These are phyloP conservation scores for Pocillopora damicornis DNA, from an alignment of 64 coral and sea anemone species.

Conservation along the genomic window DNA sequence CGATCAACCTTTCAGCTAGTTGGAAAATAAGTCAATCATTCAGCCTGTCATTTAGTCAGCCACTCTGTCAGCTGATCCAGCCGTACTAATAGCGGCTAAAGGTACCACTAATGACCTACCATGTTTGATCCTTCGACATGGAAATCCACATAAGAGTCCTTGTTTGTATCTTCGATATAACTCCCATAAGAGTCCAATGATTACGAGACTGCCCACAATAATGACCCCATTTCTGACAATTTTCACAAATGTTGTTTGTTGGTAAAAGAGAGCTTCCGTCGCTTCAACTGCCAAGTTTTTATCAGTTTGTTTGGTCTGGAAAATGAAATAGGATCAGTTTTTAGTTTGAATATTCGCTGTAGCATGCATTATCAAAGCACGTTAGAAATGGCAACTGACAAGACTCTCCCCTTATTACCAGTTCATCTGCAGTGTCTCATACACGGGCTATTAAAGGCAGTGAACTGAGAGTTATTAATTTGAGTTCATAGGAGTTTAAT, in stretches of 20 bases:
- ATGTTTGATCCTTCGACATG: conserved; percentile 49
- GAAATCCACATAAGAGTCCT: no score
- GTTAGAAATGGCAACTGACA: no score
- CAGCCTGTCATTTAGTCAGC: neutral
- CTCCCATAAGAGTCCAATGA: conserved; percentile 82
- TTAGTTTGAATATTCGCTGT: no score
- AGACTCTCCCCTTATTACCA: no score
- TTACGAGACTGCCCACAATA: conserved; percentile 39
- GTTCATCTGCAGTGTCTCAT: no score
- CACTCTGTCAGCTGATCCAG: neutral
- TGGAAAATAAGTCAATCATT: neutral
- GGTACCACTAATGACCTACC: conserved; percentile 22
- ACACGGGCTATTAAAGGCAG: no score
- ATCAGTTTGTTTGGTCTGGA: conserved; percentile 46
- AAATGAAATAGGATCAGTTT: neutral
- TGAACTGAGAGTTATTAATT: no score
- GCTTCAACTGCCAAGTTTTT: conserved; percentile 73
- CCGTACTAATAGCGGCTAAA: neutral
- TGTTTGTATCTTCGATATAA: conserved; percentile 56
- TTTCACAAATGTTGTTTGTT: conserved; percentile 34
- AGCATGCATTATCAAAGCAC: no score
- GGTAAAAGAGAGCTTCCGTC: conserved; percentile 58
- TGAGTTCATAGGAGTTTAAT: no score
- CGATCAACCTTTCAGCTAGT: neutral
- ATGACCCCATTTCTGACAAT: conserved; percentile 39